These are phyloP conservation scores for Cynopterus sphinx DNA, from an alignment of 2,797 vertebrate species.

Conservation along the genomic window DNA sequence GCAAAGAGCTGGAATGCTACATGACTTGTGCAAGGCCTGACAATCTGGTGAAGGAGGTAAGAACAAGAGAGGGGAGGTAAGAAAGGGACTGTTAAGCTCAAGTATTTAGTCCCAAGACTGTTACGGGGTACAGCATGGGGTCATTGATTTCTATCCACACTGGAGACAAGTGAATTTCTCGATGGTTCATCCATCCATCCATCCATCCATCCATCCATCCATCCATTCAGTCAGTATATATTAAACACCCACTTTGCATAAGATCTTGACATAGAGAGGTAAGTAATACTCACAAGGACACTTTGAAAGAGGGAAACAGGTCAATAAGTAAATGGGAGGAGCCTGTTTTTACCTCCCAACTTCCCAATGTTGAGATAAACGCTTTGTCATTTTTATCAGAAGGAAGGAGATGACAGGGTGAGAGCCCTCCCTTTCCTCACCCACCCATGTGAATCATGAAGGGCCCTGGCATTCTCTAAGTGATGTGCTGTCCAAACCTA, in stretches of 20 bases:
- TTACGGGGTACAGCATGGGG: neutral
- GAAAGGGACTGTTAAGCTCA: neutral
- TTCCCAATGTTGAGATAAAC: neutral
- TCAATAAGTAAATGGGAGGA: neutral
- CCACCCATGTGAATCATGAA: neutral
- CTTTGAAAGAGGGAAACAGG: neutral
- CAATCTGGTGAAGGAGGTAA: neutral
- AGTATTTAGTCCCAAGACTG: neutral
- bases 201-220: neutral
- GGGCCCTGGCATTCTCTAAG: neutral
- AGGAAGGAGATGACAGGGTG: neutral
- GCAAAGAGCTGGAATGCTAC: neutral
- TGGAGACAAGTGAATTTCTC: neutral
- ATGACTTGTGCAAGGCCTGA: neutral
- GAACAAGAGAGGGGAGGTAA: neutral
- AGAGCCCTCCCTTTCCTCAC: neutral
- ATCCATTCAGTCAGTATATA: neutral
- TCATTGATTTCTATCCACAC: neutral
- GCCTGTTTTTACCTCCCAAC: neutral
- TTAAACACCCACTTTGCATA: neutral
- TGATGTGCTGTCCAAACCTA: neutral
- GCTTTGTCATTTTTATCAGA: constrained; percentile 8
- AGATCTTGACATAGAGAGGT: neutral
- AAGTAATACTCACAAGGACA: neutral
- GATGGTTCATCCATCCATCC: neutral